phyloP scores from a whole-genome alignment of 2,113 vertebrate genomes.

The Garra rufa region DNA sequence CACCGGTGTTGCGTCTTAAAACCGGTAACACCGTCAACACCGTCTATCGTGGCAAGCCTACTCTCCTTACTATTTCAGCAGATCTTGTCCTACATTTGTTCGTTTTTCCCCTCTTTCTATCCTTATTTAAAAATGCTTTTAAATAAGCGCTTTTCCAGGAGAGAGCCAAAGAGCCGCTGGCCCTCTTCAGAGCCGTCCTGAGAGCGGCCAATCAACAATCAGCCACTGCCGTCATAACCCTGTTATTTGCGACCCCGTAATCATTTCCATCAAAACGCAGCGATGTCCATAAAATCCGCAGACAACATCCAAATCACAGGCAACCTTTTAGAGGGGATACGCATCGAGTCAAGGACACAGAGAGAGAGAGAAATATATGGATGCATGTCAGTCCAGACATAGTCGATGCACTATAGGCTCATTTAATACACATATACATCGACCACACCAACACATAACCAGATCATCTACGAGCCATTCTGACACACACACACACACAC shows the following conservation, averaged over 20 bases:
- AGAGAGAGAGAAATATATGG: not conserved
- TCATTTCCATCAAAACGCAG: constrained; percentile 76
- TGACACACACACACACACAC: not conserved
- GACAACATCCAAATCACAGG: constrained; percentile 69
- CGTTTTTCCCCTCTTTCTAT: not conserved
- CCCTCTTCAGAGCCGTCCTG: constrained; percentile 65
- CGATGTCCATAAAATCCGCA: constrained; percentile 68
- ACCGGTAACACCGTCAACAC: no score
- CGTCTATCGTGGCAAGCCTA: no score
- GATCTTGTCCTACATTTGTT: not conserved
- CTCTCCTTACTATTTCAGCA: not conserved
- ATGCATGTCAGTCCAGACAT: not conserved
- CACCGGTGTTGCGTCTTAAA: no score
- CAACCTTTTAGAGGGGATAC: constrained; percentile 62
- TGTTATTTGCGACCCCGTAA: constrained; percentile 80
- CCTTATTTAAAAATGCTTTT: constrained; percentile 19
- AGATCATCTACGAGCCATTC: not conserved
- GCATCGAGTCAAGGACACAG: constrained; percentile 34
- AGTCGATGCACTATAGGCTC: not conserved
- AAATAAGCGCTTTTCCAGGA: constrained; percentile 52
- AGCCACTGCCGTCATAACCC: constrained; percentile 68
- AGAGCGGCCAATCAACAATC: constrained; percentile 81
- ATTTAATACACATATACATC: not conserved
- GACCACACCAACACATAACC: not conserved
- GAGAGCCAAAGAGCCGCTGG: constrained; percentile 61